These are phyloP conservation scores for Stegostoma tigrinum DNA, from an alignment of 2,113 vertebrate genomes.

Conservation along the genomic window DNA sequence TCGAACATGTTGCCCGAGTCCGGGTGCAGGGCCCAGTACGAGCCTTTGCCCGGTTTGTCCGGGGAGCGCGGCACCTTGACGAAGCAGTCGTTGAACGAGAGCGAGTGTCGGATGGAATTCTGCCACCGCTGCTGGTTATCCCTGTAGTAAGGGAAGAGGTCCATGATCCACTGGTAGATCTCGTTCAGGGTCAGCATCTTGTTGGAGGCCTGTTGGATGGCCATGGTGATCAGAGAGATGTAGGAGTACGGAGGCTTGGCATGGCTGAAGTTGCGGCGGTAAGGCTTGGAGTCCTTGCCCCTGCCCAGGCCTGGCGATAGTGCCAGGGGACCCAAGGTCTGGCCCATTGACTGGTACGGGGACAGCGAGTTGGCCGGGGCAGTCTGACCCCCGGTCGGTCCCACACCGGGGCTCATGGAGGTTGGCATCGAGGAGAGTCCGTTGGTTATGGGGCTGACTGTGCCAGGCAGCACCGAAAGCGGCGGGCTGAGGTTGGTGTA, in stretches of 20 bases:
- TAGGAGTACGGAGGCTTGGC: conserved; percentile 40
- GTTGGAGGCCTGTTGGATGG: conserved; percentile 78
- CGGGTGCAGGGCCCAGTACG: conserved; percentile 84
- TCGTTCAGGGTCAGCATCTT: conserved; percentile 87
- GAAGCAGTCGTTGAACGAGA: conserved; percentile 46
- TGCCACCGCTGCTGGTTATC: conserved; percentile 63
- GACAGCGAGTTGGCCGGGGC: conserved; percentile 59
- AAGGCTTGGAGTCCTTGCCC: conserved; percentile 70
- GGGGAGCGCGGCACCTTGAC: conserved; percentile 82
- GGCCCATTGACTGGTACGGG: conserved; percentile 65
- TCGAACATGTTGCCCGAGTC: conserved; percentile 82
- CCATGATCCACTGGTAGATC: conserved; percentile 52
- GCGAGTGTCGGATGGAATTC: conserved; percentile 2
- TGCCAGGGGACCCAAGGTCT: conserved; percentile 64
- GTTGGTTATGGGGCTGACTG: conserved; percentile 62
- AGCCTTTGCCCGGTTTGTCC: conserved; percentile 81
- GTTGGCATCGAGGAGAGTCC: conserved; percentile 54
- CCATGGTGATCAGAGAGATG: conserved; percentile 62
- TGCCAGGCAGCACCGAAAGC: conserved; percentile 54
- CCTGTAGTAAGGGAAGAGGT: conserved; percentile 82
- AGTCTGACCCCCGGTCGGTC: conserved; percentile 58
- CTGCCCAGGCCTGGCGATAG: conserved; percentile 59
- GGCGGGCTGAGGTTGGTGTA: conserved; percentile 57
- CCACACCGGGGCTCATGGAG: conserved; percentile 58
- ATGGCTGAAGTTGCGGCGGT: conserved; percentile 76